These are phyloP conservation scores for Perizoma flavofasciatum DNA, from an alignment of 2,888 invertebrate species.

Conservation along the genomic window DNA sequence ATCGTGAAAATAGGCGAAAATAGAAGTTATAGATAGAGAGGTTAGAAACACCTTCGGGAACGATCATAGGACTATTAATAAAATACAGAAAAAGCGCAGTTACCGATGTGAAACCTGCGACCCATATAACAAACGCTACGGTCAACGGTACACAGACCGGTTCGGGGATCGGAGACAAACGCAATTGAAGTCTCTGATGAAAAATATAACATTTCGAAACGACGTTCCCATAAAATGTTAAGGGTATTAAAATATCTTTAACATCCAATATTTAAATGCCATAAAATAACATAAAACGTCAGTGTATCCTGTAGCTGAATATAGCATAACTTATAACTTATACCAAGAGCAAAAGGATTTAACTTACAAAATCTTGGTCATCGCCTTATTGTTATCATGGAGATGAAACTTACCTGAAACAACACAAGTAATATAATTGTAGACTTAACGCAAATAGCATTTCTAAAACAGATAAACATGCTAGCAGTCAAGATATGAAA, in stretches of 20 bases:
- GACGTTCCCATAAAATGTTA: conserved; percentile 32
- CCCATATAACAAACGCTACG: conserved; percentile 64
- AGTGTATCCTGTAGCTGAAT: no score
- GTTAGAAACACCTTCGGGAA: conserved; percentile 2
- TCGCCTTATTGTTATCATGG: not conserved
- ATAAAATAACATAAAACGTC: conserved; percentile 4
- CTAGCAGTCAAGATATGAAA: no score
- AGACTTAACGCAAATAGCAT: not conserved
- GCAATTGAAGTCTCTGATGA: conserved; percentile 50
- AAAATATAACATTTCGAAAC: conserved; percentile 41
- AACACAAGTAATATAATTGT: conserved; percentile 6
- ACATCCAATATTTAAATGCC: conserved; percentile 9
- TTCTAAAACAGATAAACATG: not conserved
- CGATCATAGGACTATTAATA: conserved; percentile 22
- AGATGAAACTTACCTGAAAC: conserved; percentile 50
- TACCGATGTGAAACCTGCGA: conserved; percentile 54
- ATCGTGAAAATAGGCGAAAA: not conserved
- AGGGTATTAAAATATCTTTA: conserved; percentile 21
- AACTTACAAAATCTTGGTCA: conserved; percentile 5
- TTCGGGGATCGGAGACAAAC: conserved; percentile 41
- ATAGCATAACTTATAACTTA: no score
- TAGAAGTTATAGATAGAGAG: not conserved
- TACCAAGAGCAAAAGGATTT: no score
- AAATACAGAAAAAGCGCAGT: conserved; percentile 39
- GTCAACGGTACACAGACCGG: conserved; percentile 65